Percentiles rank a stretch among this genome's conserved stretches.
Evolutionary conservation across 1,140 invertebrate genomes (phyloP).

Genomic region (Macrostomum lignano): DNA sequence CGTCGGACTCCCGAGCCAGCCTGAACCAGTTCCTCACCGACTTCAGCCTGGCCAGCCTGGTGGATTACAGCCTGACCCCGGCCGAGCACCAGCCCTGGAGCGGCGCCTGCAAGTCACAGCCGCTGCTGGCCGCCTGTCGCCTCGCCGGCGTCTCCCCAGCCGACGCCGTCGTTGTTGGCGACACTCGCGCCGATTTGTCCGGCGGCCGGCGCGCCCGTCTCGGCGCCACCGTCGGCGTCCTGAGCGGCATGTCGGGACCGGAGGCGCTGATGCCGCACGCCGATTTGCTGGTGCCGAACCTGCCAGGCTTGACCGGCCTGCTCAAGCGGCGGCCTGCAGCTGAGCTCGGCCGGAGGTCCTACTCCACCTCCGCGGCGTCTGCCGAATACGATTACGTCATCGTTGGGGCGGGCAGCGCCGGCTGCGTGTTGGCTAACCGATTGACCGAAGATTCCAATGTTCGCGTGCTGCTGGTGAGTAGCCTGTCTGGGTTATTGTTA

Average conservation of each 20-base stretch:
- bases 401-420: slow-evolving; percentile 27
- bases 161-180: not conserved
- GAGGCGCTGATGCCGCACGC: not conserved
- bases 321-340: too few species aligned
- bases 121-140: too few species aligned
- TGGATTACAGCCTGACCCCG: too few species aligned
- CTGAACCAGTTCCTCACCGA: too few species aligned
- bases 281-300: not conserved
- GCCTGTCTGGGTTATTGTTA: too few species aligned
- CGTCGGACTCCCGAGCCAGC: too few species aligned
- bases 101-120: too few species aligned
- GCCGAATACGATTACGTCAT: slow-evolving; percentile 13
- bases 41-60: too few species aligned
- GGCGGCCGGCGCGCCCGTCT: slow-evolving; percentile 28
- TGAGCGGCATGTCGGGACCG: slow-evolving; percentile 11
- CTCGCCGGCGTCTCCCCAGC: not conserved
- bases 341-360: too few species aligned
- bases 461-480: too few species aligned
- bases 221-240: slow-evolving; percentile 27
- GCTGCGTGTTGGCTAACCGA: slow-evolving; percentile 22
- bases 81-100: too few species aligned
- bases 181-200: slow-evolving; percentile 20
- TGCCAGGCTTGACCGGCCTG: not conserved
- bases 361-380: not conserved
- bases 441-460: slow-evolving; percentile 16